phyloP scores from a whole-genome alignment of 2,888 invertebrate genomes.

The Caprella mutica region DNA sequence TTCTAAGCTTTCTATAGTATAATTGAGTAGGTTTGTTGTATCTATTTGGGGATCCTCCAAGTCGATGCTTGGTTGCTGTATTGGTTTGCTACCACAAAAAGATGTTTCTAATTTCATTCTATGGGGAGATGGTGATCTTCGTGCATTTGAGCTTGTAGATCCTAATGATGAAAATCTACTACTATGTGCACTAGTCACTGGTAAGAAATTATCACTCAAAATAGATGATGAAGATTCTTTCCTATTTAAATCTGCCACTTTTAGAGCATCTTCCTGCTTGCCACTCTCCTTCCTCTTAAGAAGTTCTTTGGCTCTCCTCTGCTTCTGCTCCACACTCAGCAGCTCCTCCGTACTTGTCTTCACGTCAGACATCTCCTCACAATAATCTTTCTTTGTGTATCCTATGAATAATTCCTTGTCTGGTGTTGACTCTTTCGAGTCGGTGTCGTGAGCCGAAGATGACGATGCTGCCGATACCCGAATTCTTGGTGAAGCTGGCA shows the following conservation, averaged over 20 bases:
- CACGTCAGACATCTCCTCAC: conserved; percentile 33
- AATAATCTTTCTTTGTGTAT: conserved; percentile 26
- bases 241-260: conserved; percentile 21
- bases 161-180: conserved; percentile 72
- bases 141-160: conserved; percentile 42
- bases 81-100: conserved; percentile 33
- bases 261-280: conserved; percentile 40
- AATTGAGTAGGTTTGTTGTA: conserved; percentile 22
- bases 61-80: conserved; percentile 32
- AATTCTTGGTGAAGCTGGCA: conserved; percentile 30
- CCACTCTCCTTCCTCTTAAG: conserved; percentile 39
- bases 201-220: conserved; percentile 42
- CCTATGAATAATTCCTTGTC: conserved; percentile 30
- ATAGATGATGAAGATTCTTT: conserved; percentile 37
- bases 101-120: conserved; percentile 33
- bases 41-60: conserved; percentile 30
- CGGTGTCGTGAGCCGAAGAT: conserved; percentile 28
- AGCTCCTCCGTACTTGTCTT: conserved; percentile 79
- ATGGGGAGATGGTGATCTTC: conserved; percentile 63
- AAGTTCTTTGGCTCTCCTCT: conserved; percentile 40
- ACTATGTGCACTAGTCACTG: conserved; percentile 51
- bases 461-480: conserved; percentile 29
- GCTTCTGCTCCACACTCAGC: conserved; percentile 55
- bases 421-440: conserved; percentile 31
- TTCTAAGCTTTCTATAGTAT: conserved; percentile 24